These are phyloP conservation scores for Sebastiscus albofasciatus DNA, from an alignment of 2,797 vertebrate species.

Conservation along the genomic window DNA sequence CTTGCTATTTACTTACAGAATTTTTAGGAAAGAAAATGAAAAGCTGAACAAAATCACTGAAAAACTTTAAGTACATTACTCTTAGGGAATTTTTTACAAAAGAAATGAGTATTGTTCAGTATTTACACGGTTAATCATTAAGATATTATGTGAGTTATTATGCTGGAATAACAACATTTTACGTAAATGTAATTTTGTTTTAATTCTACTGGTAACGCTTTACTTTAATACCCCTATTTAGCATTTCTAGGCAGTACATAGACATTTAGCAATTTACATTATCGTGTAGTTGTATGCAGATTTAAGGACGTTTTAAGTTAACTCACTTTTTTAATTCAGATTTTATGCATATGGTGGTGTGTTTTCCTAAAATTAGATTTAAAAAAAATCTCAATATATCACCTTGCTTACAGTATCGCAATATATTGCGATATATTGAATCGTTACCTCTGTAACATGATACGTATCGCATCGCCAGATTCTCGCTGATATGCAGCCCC, in stretches of 20 bases:
- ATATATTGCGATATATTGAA: no score
- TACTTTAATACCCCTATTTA: background rate
- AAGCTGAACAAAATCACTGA: background rate
- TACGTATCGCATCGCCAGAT: no score
- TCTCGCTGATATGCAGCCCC: no score
- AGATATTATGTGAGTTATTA: background rate
- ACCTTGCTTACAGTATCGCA: no score
- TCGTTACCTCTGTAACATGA: no score
- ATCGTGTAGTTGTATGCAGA: background rate
- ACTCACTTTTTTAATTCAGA: no score
- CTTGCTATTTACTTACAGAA: no score
- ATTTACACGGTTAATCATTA: background rate
- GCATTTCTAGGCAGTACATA: background rate
- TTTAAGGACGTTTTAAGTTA: background rate
- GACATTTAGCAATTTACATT: background rate
- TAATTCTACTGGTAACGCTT: background rate
- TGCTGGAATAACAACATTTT: background rate
- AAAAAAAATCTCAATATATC: no score
- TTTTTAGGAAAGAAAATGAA: background rate
- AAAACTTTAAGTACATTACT: background rate
- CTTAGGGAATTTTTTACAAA: background rate
- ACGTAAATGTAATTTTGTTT: background rate
- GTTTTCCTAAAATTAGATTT: no score
- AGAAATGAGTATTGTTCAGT: background rate
- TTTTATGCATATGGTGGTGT: no score